Evolutionary conservation across 2,888 invertebrate species (phyloP), one percentile per base, ranked within the genome.

Genomic region (Rhimphoctona megacephalus): DNA sequence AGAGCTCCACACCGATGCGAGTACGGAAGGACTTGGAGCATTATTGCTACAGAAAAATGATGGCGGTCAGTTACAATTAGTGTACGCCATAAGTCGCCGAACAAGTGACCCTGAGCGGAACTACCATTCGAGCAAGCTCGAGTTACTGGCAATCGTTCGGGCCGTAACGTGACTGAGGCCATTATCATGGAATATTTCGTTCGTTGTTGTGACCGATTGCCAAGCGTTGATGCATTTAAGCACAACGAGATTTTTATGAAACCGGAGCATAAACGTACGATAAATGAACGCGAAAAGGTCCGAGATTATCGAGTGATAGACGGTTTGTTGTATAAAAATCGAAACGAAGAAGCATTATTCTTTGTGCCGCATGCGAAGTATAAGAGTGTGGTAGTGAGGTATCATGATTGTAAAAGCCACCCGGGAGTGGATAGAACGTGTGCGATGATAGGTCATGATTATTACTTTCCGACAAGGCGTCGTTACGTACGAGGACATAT

Each of bases 121-220:
- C n/a, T n/a, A n/a, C n/a, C n/a, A n/a, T n/a, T n/a, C n/a, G n/a
- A n/a, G n/a, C n/a, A n/a, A n/a, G n/a, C n/a, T n/a, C n/a, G n/a
- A n/a, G n/a, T n/a, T n/a, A n/a, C n/a, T n/a, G n/a, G n/a, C n/a
- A n/a, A n/a, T n/a, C n/a, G n/a, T n/a, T n/a, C n/a, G n/a, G n/a
- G n/a, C n/a, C n/a, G n/a, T n/a, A n/a, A n/a, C n/a, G n/a, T n/a
- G 83, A 57, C 72, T 90, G 9, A 89, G 6, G 82, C 87, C 14
- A 76, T 82, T 5, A 74, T 80, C 4, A 76, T 79, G 74, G 46
- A 66, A 1, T 7, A 57, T 82, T 2, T 8, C 33, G 4, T 90
- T 91, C 69, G 89, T 83, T 9, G 79, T 92, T 1, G 76, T 90
- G 0, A 90, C 89, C 0, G 91, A 91, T 79, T 91, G 89, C 54